These are phyloP conservation scores for Nasonia longicornis DNA, from an alignment of 1,140 invertebrate species.

Conservation along the genomic window DNA sequence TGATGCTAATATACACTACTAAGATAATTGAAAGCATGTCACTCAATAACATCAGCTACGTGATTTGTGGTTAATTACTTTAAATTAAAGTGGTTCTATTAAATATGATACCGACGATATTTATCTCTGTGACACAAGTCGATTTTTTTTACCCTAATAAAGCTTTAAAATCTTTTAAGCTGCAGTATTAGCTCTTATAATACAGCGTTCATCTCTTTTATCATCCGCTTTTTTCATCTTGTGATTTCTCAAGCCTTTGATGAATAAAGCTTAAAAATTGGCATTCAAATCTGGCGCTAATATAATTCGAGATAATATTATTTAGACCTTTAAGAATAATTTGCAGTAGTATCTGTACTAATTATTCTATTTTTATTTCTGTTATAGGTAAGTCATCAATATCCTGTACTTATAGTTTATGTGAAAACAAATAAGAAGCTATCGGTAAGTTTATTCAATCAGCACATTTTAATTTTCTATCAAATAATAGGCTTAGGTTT, in stretches of 20 bases:
- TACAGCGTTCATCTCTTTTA: too few species aligned
- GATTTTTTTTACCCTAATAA: not conserved
- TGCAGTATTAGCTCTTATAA: not conserved
- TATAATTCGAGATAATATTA: too few species aligned
- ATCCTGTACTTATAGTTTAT: not conserved
- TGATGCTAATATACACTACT: too few species aligned
- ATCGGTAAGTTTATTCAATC: conserved; percentile 11
- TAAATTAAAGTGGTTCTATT: not conserved
- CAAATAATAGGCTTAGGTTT: too few species aligned
- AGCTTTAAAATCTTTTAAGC: conserved; percentile 5
- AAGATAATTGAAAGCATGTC: too few species aligned
- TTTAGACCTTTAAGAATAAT: too few species aligned
- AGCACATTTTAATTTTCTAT: too few species aligned
- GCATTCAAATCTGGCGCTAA: too few species aligned
- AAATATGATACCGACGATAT: not conserved
- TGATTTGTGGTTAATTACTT: not conserved
- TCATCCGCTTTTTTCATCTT: too few species aligned
- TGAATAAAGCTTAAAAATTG: too few species aligned
- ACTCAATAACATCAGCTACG: too few species aligned
- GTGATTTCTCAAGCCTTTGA: too few species aligned
- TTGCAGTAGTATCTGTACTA: not conserved
- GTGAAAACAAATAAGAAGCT: not conserved
- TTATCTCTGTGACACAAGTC: not conserved
- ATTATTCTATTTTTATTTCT: not conserved
- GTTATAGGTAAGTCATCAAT: not conserved